These are phyloP conservation scores for Onychostruthus taczanowskii DNA, from an alignment of 2,113 vertebrate genomes.

Conservation along the genomic window DNA sequence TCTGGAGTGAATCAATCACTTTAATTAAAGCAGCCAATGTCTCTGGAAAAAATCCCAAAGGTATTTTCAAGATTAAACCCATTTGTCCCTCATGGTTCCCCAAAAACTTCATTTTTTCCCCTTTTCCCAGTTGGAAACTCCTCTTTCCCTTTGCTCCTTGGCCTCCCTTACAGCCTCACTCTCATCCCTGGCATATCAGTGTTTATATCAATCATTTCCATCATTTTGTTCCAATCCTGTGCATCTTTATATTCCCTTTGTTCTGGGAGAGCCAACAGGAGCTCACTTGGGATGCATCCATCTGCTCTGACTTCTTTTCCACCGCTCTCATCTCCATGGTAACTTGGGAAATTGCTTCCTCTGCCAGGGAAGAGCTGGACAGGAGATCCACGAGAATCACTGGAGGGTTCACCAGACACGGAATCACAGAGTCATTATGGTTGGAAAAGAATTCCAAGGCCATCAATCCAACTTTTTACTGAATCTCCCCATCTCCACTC, in stretches of 20 bases:
- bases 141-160: not conserved
- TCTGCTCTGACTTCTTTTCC: not conserved
- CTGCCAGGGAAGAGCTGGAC: not conserved
- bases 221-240: not conserved
- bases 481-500: not conserved
- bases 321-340: not conserved
- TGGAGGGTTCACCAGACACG: not conserved
- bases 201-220: not conserved
- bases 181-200: not conserved
- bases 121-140: not conserved
- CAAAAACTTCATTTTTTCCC: not conserved
- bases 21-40: not conserved
- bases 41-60: not conserved
- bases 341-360: not conserved
- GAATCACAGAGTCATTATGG: not conserved
- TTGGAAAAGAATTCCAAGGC: not conserved
- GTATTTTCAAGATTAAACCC: not conserved
- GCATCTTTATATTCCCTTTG: not conserved
- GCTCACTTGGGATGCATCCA: not conserved
- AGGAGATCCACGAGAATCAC: fast-evolving
- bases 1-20: constrained; percentile 18
- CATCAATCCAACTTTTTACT: not conserved
- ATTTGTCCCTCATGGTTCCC: not conserved
- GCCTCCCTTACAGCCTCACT: not conserved
- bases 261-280: not conserved